Percentiles rank a stretch among this genome's conserved stretches.
Conservation (phyloP, 2,888 invertebrate species). For the Polydrusus pterygomalis region DNA sequence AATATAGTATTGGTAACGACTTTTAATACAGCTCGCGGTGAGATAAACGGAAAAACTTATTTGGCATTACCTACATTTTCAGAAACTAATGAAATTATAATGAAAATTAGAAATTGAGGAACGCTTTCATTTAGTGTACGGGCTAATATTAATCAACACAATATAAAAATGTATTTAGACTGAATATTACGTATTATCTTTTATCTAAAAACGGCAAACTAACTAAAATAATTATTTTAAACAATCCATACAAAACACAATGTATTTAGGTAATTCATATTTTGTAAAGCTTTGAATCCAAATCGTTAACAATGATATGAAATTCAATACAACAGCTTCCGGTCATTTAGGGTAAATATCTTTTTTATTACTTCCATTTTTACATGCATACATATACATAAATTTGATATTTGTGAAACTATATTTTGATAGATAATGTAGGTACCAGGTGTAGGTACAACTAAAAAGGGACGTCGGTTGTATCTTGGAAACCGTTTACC, state of each 20-base stretch:
- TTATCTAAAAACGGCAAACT: background rate
- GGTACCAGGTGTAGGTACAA: no score
- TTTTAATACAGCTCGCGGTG: no score
- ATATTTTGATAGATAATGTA: background rate
- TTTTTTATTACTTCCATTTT: slow-evolving; percentile 1
- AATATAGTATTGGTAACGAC: no score
- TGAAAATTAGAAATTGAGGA: no score
- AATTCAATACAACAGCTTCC: slow-evolving; percentile 37
- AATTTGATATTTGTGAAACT: background rate
- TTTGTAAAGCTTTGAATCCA: background rate
- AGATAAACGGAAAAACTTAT: no score
- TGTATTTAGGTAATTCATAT: slow-evolving; percentile 1
- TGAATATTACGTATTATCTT: background rate
- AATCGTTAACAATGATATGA: slow-evolving; percentile 16
- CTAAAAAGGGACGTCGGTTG: no score
- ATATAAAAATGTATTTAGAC: no score
- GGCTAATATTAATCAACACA: no score
- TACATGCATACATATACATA: background rate
- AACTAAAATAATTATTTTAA: slow-evolving; percentile 12
- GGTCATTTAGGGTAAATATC: slow-evolving; percentile 13
- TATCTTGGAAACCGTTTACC: no score
- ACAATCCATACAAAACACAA: background rate
- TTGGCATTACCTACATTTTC: no score
- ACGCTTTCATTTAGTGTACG: no score
- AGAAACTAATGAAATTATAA: no score